A percentile compares a stretch with the other conserved stretches of the same genome.
phyloP scores from a whole-genome alignment of 2,797 vertebrate genomes.

The Bradypodion pumilum region DNA sequence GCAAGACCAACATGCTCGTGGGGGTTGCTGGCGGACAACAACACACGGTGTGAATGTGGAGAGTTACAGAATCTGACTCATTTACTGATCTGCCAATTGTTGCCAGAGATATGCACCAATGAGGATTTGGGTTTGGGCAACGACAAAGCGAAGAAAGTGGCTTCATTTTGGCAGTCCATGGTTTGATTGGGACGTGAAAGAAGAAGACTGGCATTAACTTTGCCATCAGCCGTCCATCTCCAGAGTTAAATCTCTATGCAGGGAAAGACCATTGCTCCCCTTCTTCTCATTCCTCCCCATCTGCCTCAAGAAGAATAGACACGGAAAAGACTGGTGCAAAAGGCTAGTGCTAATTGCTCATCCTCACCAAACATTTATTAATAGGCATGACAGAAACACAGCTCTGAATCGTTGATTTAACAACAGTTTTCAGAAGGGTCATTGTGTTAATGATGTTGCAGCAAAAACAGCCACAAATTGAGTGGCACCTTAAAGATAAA shows the following conservation, averaged over 20 bases:
- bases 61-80: too few relatives aligned
- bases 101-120: too few relatives aligned
- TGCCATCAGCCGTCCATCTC: not conserved
- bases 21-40: too few relatives aligned
- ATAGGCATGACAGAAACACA: not conserved
- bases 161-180: too few relatives aligned
- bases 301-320: not conserved
- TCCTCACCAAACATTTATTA: not conserved
- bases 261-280: not conserved
- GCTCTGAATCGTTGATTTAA: not conserved
- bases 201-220: too few relatives aligned
- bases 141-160: too few relatives aligned
- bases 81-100: too few relatives aligned
- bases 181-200: too few relatives aligned
- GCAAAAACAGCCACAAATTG: not conserved
- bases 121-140: too few relatives aligned
- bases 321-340: not conserved
- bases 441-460: not conserved
- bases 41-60: too few relatives aligned
- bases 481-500: not conserved
- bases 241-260: not conserved
- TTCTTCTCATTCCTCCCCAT: fast-evolving
- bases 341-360: too few relatives aligned
- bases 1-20: too few relatives aligned
- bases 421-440: not conserved